These are phyloP conservation scores for Rhimphoctona megacephalus DNA, from an alignment of 2,888 invertebrate genomes.

Conservation along the genomic window DNA sequence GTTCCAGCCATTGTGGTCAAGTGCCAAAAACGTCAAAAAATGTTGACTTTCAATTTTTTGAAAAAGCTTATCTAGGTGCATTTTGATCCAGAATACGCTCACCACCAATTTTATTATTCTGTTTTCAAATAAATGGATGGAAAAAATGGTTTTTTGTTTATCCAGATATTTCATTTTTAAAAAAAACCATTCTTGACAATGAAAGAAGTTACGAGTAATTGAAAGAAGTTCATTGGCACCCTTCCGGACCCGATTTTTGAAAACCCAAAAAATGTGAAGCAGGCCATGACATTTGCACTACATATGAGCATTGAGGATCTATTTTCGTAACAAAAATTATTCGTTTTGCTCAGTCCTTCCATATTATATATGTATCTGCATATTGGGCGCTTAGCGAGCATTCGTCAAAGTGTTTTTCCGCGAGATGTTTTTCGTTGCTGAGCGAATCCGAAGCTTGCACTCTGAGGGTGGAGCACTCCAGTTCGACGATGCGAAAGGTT, in stretches of 20 bases:
- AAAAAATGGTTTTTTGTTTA: too few species aligned
- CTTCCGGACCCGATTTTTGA: neutral
- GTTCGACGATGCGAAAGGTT: constrained; percentile 65
- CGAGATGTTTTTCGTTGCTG: constrained; percentile 67
- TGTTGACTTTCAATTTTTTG: too few species aligned
- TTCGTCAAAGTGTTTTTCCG: constrained; percentile 70
- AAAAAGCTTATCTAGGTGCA: too few species aligned
- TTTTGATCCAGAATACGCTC: too few species aligned
- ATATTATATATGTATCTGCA: constrained; percentile 2
- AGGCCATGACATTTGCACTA: neutral
- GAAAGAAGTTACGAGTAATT: too few species aligned
- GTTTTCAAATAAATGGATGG: too few species aligned
- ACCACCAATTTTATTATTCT: too few species aligned
- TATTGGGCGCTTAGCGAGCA: constrained; percentile 50
- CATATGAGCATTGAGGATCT: neutral
- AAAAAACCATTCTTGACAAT: too few species aligned
- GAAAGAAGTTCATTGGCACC: neutral
- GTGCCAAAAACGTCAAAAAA: too few species aligned
- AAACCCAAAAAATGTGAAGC: neutral
- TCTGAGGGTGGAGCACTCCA: constrained; percentile 30
- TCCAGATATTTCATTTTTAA: too few species aligned
- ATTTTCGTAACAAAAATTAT: neutral
- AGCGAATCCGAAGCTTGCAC: constrained; percentile 62
- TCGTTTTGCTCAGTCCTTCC: neutral
- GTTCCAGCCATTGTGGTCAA: too few species aligned